A percentile compares a stretch with the other conserved stretches of the same genome.
These are phyloP conservation scores for Bubo bubo DNA, from an alignment of 2,113 vertebrate species.

Conservation along the genomic window DNA sequence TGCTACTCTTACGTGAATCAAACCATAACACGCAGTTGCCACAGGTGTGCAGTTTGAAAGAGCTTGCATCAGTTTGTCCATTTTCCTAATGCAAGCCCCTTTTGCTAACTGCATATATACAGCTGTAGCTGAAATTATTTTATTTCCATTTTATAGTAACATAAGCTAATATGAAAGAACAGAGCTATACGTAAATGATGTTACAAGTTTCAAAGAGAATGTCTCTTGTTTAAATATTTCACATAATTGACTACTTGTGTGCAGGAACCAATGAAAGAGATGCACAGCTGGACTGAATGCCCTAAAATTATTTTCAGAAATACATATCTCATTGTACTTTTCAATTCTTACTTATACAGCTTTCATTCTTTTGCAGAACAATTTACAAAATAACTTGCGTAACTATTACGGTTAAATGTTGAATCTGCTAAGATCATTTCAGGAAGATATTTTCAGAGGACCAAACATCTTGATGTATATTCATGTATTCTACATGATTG, in stretches of 20 bases:
- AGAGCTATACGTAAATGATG: constrained; percentile 14
- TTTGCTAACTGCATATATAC: neutral
- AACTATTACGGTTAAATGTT: neutral
- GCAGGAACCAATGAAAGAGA: constrained; percentile 38
- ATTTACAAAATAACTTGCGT: constrained; percentile 20
- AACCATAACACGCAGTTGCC: neutral
- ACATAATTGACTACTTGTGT: constrained; percentile 38
- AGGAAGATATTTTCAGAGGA: constrained; percentile 10
- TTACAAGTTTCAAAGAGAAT: constrained; percentile 35
- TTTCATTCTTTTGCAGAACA: constrained; percentile 34
- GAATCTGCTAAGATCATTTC: neutral
- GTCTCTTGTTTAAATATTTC: constrained; percentile 49
- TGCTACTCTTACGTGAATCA: neutral
- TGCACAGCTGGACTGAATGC: constrained; percentile 13
- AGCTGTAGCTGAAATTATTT: constrained; percentile 14
- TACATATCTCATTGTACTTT: constrained; percentile 44
- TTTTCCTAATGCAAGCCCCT: neutral
- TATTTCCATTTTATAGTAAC: constrained; percentile 8
- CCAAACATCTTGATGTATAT: neutral
- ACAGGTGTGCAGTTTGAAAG: neutral
- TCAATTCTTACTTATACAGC: constrained; percentile 15
- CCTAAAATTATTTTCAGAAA: constrained; percentile 46
- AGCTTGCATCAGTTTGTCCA: neutral
- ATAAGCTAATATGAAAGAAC: constrained; percentile 21
- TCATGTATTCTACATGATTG: neutral